phyloP scores from a whole-genome alignment of 1,140 invertebrate genomes.

The Drosophila kepulauana region DNA sequence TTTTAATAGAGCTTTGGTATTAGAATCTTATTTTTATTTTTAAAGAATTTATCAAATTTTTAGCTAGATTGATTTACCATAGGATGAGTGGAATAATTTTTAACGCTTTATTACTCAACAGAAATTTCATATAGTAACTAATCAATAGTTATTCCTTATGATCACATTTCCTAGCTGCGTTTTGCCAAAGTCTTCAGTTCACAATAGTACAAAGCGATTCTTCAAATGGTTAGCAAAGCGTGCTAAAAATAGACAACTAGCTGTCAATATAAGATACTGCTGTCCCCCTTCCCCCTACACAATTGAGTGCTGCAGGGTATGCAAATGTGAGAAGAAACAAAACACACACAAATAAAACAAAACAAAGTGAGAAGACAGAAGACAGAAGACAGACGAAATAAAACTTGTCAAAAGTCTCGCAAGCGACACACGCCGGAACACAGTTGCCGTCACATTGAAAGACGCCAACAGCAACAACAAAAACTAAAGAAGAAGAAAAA shows the following conservation, averaged over 20 bases:
- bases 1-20: too few species aligned
- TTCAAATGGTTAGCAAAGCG: too few species aligned
- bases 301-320: constrained; percentile 7
- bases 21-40: too few species aligned
- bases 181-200: too few species aligned
- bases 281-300: background rate
- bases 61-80: too few species aligned
- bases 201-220: too few species aligned
- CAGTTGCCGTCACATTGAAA: constrained; percentile 36
- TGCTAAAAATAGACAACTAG: constrained; percentile 3
- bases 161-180: too few species aligned
- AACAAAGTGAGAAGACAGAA: constrained; percentile 10
- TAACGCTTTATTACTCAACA: too few species aligned
- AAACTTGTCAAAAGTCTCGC: constrained; percentile 59
- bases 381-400: constrained; percentile 25
- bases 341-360: constrained; percentile 19
- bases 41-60: too few species aligned
- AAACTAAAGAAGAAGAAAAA: background rate
- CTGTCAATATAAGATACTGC: background rate
- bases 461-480: constrained; percentile 17
- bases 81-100: too few species aligned
- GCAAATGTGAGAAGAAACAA: constrained; percentile 1
- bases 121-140: too few species aligned
- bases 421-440: constrained; percentile 52
- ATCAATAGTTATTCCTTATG: too few species aligned